Base-by-base conservation (phyloP, 2,888 invertebrate species). In the Hermaeophaga mercurialis region DNA sequence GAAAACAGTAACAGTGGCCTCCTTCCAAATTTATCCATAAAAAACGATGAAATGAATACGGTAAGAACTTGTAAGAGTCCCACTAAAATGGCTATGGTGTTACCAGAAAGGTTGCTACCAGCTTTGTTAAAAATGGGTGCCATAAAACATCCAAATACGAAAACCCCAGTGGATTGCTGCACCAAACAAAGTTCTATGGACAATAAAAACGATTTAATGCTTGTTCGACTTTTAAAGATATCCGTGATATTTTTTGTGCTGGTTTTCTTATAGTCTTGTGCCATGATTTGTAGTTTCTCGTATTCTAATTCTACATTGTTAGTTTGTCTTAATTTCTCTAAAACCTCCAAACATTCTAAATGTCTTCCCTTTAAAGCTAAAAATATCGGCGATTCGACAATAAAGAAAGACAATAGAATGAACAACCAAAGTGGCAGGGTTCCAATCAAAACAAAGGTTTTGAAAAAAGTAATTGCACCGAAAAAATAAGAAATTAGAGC, bases 141-240 rank as follows among this genome's bases (percentile, higher is more conserved):
- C 1, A 88, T 85, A 72, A 88, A 90, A 76, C 89, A 89, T 65
- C 89, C 86, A 58, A 90, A 87, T 0, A 88, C 88, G 76, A 89
- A 88, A 64, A 89, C 82, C 56, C 90, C 90, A 50, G 88, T 86
- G 70, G 88, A 84, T 74, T 91, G 90, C 69, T 90, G 90, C 76
- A 89, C 88, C 1, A 22, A 1, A n/a, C 18, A 18, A 1, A 39
- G n/a, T 11, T 19, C 19, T n/a, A 39, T 2, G 7, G 39, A 39
- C n/a, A 39, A 9, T 1, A n/a, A 12, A 15, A 93, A 79, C 0
- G 91, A 91, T 49, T 58, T 65, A n/a, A 53, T 26, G 6, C 47
- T 28, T 18, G 17, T 22, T 12, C 38, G 17, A 0, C 24, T 18
- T 28, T 49, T 53, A 17, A 62, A 48, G 8, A 64, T 15, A 41